Base-by-base conservation (phyloP, 2,797 vertebrate species). In the Botia almorhae region DNA sequence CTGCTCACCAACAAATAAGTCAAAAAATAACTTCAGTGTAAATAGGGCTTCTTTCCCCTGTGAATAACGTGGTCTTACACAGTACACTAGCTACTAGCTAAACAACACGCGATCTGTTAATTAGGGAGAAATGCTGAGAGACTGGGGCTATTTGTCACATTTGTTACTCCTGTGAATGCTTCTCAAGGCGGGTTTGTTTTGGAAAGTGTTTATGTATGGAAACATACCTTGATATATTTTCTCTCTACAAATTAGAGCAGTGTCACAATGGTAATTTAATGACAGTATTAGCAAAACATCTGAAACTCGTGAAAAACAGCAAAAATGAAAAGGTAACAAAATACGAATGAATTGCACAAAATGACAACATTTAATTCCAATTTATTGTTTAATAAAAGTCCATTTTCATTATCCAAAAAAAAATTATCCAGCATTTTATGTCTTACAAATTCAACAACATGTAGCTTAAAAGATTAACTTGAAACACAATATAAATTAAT, bases 1-100 rank as follows among this genome's bases (percentile, higher is more conserved):
- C 3, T 61, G 58, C 58, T 61, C 23, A 60, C 61, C 19, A 71
- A 56, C 21, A 65, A 75, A 33, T 64, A 46, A 51, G 51, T 75
- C 17, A 51, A 11, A 33, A 29, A 33, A 21, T 21, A 16, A 51
- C 3, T 0, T 7, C 16, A 23, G 12, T 17, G 6, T 13, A 50
- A 64, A 36, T 74, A 21, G 3, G 17, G n/a, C 17, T 8, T 50
- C 5, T 50, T 29, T 74, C 70, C 39, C 53, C 53, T 43, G 53
- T 39, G 13, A 60, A 60, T 73, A 1, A 29, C 23, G 14, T 63
- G 43, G 48, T 33, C n/a, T 64, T 2, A 50, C 14, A 60, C 39
- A 6, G 39, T 39, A 39, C 39, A 7, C 23, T 17, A 2, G 26
- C 56, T 63, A 39, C 16, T 29, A 26, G 14, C 56, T 46, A 46